Percentiles rank a stretch among this genome's conserved stretches.
Conservation (phyloP, 2,797 vertebrate species). For the Sebastes steindachneri region DNA sequence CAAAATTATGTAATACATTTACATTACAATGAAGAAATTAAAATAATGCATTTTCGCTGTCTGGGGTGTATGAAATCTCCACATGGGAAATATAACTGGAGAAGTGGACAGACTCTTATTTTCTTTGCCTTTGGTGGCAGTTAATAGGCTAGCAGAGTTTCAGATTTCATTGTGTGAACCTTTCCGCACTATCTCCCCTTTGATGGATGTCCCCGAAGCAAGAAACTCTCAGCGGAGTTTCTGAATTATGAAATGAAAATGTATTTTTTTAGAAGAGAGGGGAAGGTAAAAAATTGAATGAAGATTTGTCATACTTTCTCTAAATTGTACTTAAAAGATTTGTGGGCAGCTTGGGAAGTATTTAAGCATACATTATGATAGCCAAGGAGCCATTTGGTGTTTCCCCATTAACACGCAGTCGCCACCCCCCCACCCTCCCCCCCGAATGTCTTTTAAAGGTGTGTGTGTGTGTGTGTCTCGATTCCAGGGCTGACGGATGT, state of each 20-base stretch:
- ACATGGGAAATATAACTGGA: conserved; percentile 88
- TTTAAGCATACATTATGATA: conserved; percentile 62
- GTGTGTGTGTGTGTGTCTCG: conserved; percentile 58
- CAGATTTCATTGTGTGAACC: conserved; percentile 78
- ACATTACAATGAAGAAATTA: conserved; percentile 92
- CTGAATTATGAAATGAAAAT: conserved; percentile 76
- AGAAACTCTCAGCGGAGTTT: conserved; percentile 65
- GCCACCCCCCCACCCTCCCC: neutral
- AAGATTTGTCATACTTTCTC: conserved; percentile 64
- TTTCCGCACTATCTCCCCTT: conserved; percentile 58
- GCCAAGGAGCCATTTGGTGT: conserved; percentile 56
- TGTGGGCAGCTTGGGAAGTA: conserved; percentile 66
- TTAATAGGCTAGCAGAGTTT: conserved; percentile 81
- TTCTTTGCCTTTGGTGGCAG: conserved; percentile 84
- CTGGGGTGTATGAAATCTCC: conserved; percentile 85
- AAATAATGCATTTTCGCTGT: conserved; percentile 89
- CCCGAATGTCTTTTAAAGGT: conserved; percentile 25
- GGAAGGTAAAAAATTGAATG: conserved; percentile 67
- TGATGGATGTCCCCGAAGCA: conserved; percentile 72
- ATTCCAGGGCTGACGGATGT: conserved; percentile 92
- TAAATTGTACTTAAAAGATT: conserved; percentile 73
- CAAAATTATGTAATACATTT: conserved; percentile 92
- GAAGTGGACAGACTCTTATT: conserved; percentile 86
- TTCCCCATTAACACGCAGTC: conserved; percentile 47
- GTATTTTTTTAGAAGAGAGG: conserved; percentile 56